Evolutionary conservation across 35 echinoderm and acorn worm genomes (phyloP), one percentile per base, ranked within the genome.

Genomic region (Nesometra sesokonis): DNA sequence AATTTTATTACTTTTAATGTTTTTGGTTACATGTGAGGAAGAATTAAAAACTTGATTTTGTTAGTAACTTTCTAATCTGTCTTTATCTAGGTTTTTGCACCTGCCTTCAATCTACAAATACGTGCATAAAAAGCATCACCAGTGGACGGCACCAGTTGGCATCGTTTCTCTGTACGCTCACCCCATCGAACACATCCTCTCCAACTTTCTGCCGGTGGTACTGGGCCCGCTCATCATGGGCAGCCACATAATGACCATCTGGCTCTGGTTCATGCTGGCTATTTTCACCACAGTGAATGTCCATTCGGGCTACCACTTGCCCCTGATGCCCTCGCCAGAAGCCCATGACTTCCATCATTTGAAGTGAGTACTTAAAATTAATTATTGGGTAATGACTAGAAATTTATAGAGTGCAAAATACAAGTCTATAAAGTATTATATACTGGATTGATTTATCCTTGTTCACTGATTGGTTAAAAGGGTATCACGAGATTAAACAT

Each of bases 321-420:
- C 92, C 32, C 52, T 93, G 31, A 35, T 93, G 32, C 85, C 88
- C 36, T 90, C 92, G 0, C 88, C 88, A 31, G 84, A 93, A 36
- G 78, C 82, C 0, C 92, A 93, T 33, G 92, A 93, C 81, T 93
- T 79, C 46, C 92, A 93, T 34, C 92, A 93, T 81, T 67, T 87
- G 5, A 93, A 93, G 92, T 90, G 81, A 93, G 91, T 93, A 30
- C 13, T 43, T 43, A 15, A 7, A 7, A 15, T 15, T 43, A 15
- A 43, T 7, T 7, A 43, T 43, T 4, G 4, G 38, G 15, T 7
- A 4, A 7, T 43, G 38, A 43, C n/a, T n/a, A n/a, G n/a, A n/a
- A n/a, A n/a, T n/a, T n/a, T n/a, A n/a, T n/a, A n/a, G n/a, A n/a
- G n/a, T n/a, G n/a, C n/a, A n/a, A n/a, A n/a, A n/a, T n/a, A n/a